Evolutionary conservation across 2,888 invertebrate genomes (phyloP).

Genomic region (Nemotelus pantherinus): DNA sequence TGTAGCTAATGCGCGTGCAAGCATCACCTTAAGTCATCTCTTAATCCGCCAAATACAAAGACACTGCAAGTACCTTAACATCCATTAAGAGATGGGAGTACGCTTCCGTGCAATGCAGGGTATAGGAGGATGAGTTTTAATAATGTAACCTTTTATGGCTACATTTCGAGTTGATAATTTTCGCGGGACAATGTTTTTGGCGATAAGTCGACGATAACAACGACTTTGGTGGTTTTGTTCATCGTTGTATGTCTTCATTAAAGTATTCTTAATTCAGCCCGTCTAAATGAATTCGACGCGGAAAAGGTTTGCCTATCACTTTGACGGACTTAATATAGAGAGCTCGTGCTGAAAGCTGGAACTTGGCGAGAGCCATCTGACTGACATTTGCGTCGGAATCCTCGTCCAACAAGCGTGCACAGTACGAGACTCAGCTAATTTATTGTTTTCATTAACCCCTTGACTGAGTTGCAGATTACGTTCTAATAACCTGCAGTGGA

Average conservation of each 20-base stretch:
- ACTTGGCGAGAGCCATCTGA: conserved; percentile 7
- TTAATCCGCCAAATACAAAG: conserved; percentile 27
- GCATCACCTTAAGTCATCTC: conserved; percentile 24
- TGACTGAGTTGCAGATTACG: conserved; percentile 36
- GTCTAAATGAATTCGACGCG: neutral
- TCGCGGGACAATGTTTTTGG: conserved; percentile 23
- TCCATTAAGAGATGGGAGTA: neutral
- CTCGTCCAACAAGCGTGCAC: conserved; percentile 8
- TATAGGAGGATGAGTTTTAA: conserved; percentile 25
- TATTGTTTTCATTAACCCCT: conserved; percentile 44
- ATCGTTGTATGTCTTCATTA: conserved; percentile 25
- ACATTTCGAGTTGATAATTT: conserved; percentile 37
- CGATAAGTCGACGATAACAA: conserved; percentile 7
- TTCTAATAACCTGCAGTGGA: conserved; percentile 28
- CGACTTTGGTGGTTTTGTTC: conserved; percentile 27
- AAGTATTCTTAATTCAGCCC: neutral
- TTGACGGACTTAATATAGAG: neutral
- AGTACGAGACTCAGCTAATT: conserved; percentile 24
- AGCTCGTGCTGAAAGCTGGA: conserved; percentile 1
- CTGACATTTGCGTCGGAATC: conserved; percentile 30
- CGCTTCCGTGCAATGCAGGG: neutral
- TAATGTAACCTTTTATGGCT: conserved; percentile 39
- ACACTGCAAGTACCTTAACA: conserved; percentile 8
- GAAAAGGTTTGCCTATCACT: neutral
- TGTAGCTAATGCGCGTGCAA: neutral